Evolutionary conservation across 2,888 invertebrate species (phyloP).

Genomic region (Zhuqinia jingwanae): DNA sequence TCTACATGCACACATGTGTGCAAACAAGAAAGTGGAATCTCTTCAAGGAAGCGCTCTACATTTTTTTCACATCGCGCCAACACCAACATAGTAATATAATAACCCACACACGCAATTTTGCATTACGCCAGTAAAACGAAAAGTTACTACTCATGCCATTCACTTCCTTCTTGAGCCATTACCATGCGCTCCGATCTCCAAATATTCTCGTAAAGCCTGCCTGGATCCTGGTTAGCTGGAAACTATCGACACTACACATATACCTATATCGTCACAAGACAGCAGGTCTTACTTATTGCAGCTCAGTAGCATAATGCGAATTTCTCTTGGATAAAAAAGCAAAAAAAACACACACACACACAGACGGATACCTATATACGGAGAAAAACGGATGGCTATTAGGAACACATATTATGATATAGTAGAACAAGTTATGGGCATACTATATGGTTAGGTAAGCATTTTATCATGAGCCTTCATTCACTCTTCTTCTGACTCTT

Average conservation of each 20-base stretch:
- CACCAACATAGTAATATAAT: neutral
- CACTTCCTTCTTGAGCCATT: conserved; percentile 4
- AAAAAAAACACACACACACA: conserved; percentile 14
- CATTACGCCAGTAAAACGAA: neutral
- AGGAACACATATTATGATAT: too few relatives aligned
- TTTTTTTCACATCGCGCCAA: too few relatives aligned
- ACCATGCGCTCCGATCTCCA: neutral
- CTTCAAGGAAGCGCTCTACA: neutral
- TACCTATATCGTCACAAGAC: neutral
- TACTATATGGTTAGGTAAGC: neutral
- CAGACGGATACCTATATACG: neutral
- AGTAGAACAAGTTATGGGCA: too few relatives aligned
- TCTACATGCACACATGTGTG: neutral
- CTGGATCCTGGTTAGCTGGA: too few relatives aligned
- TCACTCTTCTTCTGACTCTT: neutral
- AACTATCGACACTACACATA: neutral
- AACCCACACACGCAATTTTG: neutral
- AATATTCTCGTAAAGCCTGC: too few relatives aligned
- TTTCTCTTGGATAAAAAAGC: conserved; percentile 34
- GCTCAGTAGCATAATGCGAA: conserved; percentile 38
- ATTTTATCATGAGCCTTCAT: neutral
- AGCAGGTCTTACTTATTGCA: neutral
- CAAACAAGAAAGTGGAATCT: neutral
- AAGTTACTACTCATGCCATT: neutral
- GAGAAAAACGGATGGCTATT: too few relatives aligned